Percentiles rank a stretch among this genome's conserved stretches.
Evolutionary conservation across 2,797 vertebrate species (phyloP).

Genomic region (Tapirus indicus): DNA sequence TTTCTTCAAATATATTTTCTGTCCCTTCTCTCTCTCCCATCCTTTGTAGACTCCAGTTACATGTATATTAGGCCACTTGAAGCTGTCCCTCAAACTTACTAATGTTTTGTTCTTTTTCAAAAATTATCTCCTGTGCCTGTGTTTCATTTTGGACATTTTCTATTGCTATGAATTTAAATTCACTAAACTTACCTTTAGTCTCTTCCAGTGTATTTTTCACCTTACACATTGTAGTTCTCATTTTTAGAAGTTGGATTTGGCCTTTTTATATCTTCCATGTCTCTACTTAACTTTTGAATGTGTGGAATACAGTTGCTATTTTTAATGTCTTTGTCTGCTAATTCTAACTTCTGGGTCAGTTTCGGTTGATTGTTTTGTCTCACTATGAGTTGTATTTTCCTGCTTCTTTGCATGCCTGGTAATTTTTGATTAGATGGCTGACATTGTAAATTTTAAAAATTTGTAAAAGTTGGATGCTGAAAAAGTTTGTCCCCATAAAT

Average conservation of each 20-base stretch:
- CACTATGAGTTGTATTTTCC: background rate
- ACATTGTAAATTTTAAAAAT: background rate
- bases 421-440: background rate
- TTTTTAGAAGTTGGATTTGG: background rate
- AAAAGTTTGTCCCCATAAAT: background rate
- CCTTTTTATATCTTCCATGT: background rate
- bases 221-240: background rate
- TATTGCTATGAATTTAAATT: background rate
- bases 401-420: background rate
- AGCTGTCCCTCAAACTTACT: background rate
- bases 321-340: background rate
- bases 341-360: background rate
- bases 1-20: conserved; percentile 12
- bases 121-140: background rate
- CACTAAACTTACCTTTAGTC: background rate
- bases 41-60: background rate
- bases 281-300: background rate
- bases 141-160: background rate
- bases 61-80: background rate
- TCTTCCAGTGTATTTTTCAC: background rate
- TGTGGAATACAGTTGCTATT: background rate
- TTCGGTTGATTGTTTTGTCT: background rate
- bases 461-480: background rate
- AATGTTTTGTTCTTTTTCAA: background rate
- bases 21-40: background rate